phyloP scores from a whole-genome alignment of 2,113 vertebrate species.

The Mirza zaza region DNA sequence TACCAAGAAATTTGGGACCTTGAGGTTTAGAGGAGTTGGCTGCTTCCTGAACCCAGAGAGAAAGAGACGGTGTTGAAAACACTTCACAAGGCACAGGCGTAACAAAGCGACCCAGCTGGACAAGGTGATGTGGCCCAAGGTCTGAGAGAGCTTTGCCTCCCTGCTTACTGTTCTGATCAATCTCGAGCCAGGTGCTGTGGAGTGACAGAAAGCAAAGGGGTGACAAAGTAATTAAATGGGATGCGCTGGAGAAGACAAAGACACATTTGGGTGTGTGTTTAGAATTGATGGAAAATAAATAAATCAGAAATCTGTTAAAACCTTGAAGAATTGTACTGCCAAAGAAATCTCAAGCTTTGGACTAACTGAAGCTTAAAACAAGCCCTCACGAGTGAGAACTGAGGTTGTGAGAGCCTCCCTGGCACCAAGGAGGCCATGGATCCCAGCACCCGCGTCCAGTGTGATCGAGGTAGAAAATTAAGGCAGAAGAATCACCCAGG shows the following conservation, averaged over 20 bases:
- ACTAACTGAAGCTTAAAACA: background rate
- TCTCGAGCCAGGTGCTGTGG: background rate
- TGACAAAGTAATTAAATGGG: background rate
- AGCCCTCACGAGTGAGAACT: background rate
- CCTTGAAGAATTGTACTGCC: background rate
- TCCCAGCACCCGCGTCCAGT: too few species aligned
- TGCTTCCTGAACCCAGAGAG: background rate
- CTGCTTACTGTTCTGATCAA: fast-evolving
- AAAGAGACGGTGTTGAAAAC: background rate
- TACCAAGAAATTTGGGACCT: background rate
- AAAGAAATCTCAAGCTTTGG: background rate
- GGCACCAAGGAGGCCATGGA: fast-evolving
- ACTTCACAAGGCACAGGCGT: background rate
- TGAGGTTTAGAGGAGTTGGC: background rate
- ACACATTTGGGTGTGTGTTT: background rate
- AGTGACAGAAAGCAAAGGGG: background rate
- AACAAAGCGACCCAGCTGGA: fast-evolving
- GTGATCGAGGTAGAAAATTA: too few species aligned
- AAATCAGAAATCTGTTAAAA: background rate
- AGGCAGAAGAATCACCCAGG: background rate
- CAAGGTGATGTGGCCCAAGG: fast-evolving
- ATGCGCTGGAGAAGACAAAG: background rate
- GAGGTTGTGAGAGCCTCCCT: background rate
- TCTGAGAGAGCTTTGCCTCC: too few species aligned
- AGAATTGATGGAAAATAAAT: background rate